Base-by-base conservation (phyloP, 2,888 invertebrate genomes). In the Sclerodermus sp. region DNA sequence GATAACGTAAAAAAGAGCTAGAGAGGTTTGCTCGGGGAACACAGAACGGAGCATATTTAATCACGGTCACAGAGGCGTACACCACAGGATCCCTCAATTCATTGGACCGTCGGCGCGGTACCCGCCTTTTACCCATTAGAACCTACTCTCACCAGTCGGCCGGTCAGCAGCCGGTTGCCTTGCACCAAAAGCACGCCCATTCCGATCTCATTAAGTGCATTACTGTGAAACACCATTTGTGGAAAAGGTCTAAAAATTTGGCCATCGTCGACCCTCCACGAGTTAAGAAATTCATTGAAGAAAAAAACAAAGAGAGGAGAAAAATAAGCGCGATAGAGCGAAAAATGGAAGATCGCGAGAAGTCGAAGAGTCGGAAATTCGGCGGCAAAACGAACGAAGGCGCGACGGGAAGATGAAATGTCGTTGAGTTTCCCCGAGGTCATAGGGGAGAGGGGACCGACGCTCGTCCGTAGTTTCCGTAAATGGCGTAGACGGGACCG, bases 401-500 rank as follows among this genome's bases (percentile, higher is more conserved):
- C 39, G n/a, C n/a, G 39, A 15, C n/a, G 17, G 13, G 18, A 23
- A 23, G 23, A 23, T 23, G 23, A 23, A 23, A 23, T 23, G 23
- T 23, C 23, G 23, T 23, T 8, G 8, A 23, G 8, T 23, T 23
- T 8, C 4, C 8, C 3, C 4, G 48, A 41, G 49, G 49, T 42
- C 40, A 41, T 50, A 47, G 49, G 45, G 49, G 47, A 12, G 49
- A 43, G 59, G 51, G 42, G 59, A 56, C 48, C 45, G 62, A 64
- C 62, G 65, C 57, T 65, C 60, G 62, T 58, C 59, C 55, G 54
- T 57, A 60, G 68, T 63, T 71, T 72, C 70, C 71, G 69, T 74
- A 74, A 74, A 72, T 73, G 72, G 66, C 62, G 67, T 59, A 62
- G 54, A 54, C 58, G 60, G 53, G 65, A 67, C 70, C 74, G 77